These are phyloP conservation scores for Liolophura sinensis DNA, from an alignment of 1,140 invertebrate species.

Conservation along the genomic window DNA sequence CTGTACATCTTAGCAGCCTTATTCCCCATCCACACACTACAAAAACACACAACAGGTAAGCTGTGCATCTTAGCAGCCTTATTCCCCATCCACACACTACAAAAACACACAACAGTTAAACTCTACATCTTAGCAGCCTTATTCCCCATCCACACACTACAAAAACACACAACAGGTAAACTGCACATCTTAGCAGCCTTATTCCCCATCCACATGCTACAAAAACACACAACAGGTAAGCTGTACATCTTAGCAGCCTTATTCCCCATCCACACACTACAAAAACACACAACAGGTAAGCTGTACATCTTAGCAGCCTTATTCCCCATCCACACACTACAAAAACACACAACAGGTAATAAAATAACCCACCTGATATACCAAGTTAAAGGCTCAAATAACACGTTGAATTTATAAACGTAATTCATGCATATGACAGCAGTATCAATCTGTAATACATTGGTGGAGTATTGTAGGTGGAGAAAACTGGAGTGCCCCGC, in stretches of 20 bases:
- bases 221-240: no score
- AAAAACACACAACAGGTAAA: no score
- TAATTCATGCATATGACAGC: not conserved
- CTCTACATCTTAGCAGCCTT: constrained; percentile 88
- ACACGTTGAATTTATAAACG: not conserved
- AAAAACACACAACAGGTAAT: no score
- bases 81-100: constrained; percentile 85
- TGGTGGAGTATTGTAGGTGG: no score
- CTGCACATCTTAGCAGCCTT: constrained; percentile 88
- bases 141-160: constrained; percentile 85
- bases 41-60: no score
- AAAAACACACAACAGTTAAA: no score
- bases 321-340: constrained; percentile 85
- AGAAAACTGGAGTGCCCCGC: no score
- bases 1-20: constrained; percentile 88
- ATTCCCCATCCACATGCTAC: constrained; percentile 85
- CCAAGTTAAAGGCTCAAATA: not conserved
- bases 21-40: constrained; percentile 85
- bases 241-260: constrained; percentile 88
- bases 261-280: constrained; percentile 85
- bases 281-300: no score
- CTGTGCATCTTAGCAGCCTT: constrained; percentile 88
- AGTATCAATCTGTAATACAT: not conserved
- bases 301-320: constrained; percentile 88
- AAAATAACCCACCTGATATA: no score